Evolutionary conservation across 2,888 invertebrate species (phyloP), one percentile per base, ranked within the genome.

Genomic region (Malthinus seriepunctatus): DNA sequence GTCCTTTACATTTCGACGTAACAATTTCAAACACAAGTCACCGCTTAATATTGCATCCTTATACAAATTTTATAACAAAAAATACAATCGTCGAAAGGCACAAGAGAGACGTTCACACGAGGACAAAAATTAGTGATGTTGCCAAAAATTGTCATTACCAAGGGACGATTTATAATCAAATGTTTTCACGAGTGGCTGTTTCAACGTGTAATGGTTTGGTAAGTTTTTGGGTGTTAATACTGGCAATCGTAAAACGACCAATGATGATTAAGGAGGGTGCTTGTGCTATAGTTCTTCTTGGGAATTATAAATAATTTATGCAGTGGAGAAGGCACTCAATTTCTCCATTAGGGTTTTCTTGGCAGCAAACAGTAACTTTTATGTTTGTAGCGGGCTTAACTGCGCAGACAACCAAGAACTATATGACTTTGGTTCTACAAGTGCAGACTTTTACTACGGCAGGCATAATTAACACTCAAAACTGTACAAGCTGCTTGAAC

Each of bases 121-220:
- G 88, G 56, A 75, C 78, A 42, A 79, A 76, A 67, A 82, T 84
- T 42, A 76, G 76, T 58, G 74, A 78, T 23, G 77, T 82, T 48
- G 82, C 84, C 60, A 84, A 83, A 35, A 80, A 82, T 51, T 93
- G 93, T 76, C 93, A 93, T 80, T 93, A 88, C 78, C 87, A 87
- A 57, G 94, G 94, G 66, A 80, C 84, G 67, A 83, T 94, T 60
- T 81, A 86, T 52, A 90, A 89, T 44, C 87, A 90, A 65, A 79
- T 84, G 5, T 79, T 80, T 54, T 91, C 92, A 34, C 84, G 81
- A 63, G 89, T 91, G 49, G 91, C 93, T 11, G 75, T 94, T 55
- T 92, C 92, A 9, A 86, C 92, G 11, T 94, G 93, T 76, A 84
- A 89, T 74, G 93, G 93, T 72, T 80, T 93, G 84, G 93, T 93